A percentile compares a stretch with the other conserved stretches of the same genome.
Evolutionary conservation across 2,797 vertebrate species (phyloP).

Genomic region (Netta rufina): DNA sequence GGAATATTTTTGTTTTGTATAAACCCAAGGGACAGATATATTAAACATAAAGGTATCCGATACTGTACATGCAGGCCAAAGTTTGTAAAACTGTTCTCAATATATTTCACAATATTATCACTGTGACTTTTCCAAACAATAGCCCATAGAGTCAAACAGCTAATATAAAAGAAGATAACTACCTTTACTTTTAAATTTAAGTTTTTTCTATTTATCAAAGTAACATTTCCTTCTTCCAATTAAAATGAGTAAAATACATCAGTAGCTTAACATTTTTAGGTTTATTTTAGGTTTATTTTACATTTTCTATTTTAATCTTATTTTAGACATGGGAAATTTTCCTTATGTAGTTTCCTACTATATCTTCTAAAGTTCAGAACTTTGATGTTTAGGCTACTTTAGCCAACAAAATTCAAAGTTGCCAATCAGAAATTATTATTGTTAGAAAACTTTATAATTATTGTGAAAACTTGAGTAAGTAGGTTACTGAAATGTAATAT

Average conservation of each 20-base stretch:
- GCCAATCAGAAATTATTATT: background rate
- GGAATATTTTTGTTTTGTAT: background rate
- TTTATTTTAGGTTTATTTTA: background rate
- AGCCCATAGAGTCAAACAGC: background rate
- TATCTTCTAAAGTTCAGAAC: background rate
- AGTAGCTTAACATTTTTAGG: background rate
- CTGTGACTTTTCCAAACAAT: background rate
- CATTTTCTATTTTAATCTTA: background rate
- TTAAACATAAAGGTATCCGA: background rate
- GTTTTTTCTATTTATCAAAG: background rate
- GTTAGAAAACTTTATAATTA: background rate
- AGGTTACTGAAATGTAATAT: background rate
- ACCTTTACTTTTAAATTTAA: background rate
- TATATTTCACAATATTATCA: background rate
- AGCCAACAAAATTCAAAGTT: background rate
- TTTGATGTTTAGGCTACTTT: background rate
- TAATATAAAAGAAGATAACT: background rate
- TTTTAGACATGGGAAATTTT: background rate
- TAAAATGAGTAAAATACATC: background rate
- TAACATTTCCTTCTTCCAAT: background rate
- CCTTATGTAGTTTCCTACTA: background rate
- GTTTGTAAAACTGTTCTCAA: background rate
- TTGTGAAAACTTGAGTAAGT: background rate
- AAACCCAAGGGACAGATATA: background rate
- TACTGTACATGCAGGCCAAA: background rate